phyloP scores from a whole-genome alignment of 2,797 vertebrate species.

The Phaenicophaeus curvirostris region DNA sequence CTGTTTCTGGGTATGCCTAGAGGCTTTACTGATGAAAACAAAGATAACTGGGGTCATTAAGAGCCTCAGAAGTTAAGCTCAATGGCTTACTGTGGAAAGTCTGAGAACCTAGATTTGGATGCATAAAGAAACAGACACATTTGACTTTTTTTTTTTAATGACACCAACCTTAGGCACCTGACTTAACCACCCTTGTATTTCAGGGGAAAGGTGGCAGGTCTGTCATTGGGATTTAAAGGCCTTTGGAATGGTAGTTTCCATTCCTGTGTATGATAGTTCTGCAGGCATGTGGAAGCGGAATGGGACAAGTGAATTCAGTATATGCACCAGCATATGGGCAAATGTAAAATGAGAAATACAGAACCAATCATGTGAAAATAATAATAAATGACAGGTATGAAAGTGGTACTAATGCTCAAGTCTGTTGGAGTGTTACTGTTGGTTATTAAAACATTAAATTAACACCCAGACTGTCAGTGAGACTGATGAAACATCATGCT shows the following conservation, averaged over 20 bases:
- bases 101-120: not conserved
- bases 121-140: not conserved
- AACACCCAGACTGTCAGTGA: not conserved
- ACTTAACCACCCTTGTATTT: not conserved
- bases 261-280: not conserved
- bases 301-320: not conserved
- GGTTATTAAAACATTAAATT: not conserved
- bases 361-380: not conserved
- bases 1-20: not conserved
- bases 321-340: not conserved
- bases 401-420: not conserved
- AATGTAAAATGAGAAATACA: not conserved
- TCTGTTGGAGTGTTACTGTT: not conserved
- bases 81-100: not conserved
- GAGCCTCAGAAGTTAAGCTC: not conserved
- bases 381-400: not conserved
- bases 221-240: not conserved
- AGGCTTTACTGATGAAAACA: slow-evolving; percentile 17
- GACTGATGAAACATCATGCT: not conserved
- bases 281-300: not conserved
- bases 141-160: not conserved
- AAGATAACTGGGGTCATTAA: not conserved
- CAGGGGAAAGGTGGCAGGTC: not conserved
- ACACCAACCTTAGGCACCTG: not conserved
- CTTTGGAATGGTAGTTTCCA: not conserved